Evolutionary conservation across 92 coral and sea anemone genomes (phyloP), one percentile per base, ranked within the genome.

Genomic region (Bergia puertoricense): DNA sequence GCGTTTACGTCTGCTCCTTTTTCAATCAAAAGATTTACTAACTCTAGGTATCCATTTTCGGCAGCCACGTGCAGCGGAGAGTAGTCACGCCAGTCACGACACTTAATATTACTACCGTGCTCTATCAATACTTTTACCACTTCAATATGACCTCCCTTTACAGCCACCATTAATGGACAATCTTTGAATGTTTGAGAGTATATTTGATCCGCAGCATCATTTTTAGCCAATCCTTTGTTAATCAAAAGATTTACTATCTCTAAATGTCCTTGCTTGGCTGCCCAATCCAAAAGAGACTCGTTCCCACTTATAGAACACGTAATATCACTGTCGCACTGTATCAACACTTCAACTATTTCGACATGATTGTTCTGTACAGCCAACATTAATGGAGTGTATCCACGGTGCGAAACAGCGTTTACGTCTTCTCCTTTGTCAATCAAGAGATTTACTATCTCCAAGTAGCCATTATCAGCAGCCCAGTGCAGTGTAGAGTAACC

Each of bases 1-100:
- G 81, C 74, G 39, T 74, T 46, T 3, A 81, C 73, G 15, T 71
- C 36, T 8, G 90, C 90, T 88, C 90, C 86, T 9, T 74, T 62
- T 3, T 80, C 74, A 18, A 81, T 39, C 76, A 88, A 81, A 45
- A 81, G 42, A 44, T 72, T 80, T 38, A 88, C 90, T 14, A 88
- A 81, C 41, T 88, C 90, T 39, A 88, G 71, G 67, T 88, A 78
- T 0, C 86, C 90, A 48, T 79, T 71, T 73, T 80, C 68, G 44
- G 77, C 48, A 8, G 90, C 90, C 43, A 72, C 77, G 30, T 88
- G 90, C 10, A 88, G 85, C 0, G 90, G 90, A 23, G 90, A 78
- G 86, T 79, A 79, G 43, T 85, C 90, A 10, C 85, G 68, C 72
- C 79, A 79, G 54, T 88, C 79, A 79, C 79, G 90, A 20, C 85